These are phyloP conservation scores for Caenorhabditis wallacei DNA, from an alignment of 2,888 invertebrate genomes.

Conservation along the genomic window DNA sequence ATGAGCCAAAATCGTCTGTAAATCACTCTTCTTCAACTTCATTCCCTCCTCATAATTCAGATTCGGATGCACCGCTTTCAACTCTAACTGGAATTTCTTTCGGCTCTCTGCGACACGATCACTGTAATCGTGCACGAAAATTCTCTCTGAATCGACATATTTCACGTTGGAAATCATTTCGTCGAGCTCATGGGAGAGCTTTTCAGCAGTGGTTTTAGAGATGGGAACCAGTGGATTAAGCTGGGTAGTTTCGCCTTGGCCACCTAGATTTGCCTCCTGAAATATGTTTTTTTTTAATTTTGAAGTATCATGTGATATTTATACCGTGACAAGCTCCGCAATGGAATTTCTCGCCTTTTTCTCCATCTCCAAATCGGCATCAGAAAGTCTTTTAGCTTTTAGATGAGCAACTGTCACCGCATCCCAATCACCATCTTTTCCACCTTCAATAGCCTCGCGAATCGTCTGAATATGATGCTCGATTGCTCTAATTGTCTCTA, in stretches of 20 bases:
- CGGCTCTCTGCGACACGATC: slow-evolving; percentile 68
- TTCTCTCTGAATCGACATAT: slow-evolving; percentile 64
- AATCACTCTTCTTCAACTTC: slow-evolving; percentile 85
- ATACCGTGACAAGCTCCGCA: slow-evolving; percentile 56
- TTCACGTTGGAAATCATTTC: slow-evolving; percentile 75
- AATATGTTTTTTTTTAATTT: neutral
- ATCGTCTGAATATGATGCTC: slow-evolving; percentile 70
- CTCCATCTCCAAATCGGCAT: slow-evolving; percentile 55
- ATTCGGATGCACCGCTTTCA: slow-evolving; percentile 66
- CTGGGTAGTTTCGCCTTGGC: slow-evolving; percentile 80
- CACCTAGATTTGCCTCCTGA: slow-evolving; percentile 78
- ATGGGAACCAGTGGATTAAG: slow-evolving; percentile 83
- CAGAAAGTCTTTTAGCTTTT: slow-evolving; percentile 66
- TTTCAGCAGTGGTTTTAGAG: slow-evolving; percentile 83
- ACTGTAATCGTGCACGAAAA: slow-evolving; percentile 66
- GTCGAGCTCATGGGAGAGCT: slow-evolving; percentile 83
- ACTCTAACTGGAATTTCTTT: slow-evolving; percentile 63
- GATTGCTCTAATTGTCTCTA: slow-evolving; percentile 68
- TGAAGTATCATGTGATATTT: too few relatives aligned
- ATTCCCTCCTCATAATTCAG: slow-evolving; percentile 60
- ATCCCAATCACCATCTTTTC: slow-evolving; percentile 70
- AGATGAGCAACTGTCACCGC: slow-evolving; percentile 77
- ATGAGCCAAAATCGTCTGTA: slow-evolving; percentile 90
- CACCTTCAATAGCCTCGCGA: slow-evolving; percentile 83
- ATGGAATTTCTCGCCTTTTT: slow-evolving; percentile 54